Conservation (phyloP, 2,797 vertebrate species). For the Morelia viridis region DNA sequence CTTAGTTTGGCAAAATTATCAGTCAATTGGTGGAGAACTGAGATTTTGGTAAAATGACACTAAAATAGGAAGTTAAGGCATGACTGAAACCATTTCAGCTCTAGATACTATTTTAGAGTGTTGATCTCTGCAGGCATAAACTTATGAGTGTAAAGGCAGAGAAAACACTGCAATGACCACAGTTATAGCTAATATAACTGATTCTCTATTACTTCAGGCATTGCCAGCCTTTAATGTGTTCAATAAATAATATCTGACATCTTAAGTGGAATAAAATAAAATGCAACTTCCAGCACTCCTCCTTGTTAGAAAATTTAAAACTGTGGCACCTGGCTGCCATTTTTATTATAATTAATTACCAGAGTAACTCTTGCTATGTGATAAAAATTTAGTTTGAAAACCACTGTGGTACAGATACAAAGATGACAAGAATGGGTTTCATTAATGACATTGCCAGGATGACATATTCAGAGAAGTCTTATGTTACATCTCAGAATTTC, state of each 20-base stretch:
- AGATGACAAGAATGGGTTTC: not conserved
- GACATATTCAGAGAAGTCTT: not conserved
- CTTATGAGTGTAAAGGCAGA: too few species aligned
- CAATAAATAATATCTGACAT: not conserved
- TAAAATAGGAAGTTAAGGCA: too few species aligned
- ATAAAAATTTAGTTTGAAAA: not conserved
- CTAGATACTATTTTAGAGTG: too few species aligned
- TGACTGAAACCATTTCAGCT: too few species aligned
- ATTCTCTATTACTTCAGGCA: not conserved
- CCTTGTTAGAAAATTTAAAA: not conserved
- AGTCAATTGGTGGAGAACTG: too few species aligned
- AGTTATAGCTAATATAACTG: too few species aligned
- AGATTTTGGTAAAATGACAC: too few species aligned
- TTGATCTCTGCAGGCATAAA: too few species aligned
- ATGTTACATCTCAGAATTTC: not conserved
- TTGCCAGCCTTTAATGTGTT: not conserved
- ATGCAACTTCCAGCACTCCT: not conserved
- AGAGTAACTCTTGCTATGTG: not conserved
- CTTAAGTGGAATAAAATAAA: not conserved
- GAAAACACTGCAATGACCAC: too few species aligned
- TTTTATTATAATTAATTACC: not conserved
- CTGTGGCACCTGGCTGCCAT: not conserved
- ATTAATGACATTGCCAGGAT: not conserved
- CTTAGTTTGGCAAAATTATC: too few species aligned
- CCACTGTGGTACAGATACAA: not conserved